Percentiles rank a stretch among this genome's conserved stretches.
Conservation (phyloP, 2,888 invertebrate species). For the Catocala sponsa region DNA sequence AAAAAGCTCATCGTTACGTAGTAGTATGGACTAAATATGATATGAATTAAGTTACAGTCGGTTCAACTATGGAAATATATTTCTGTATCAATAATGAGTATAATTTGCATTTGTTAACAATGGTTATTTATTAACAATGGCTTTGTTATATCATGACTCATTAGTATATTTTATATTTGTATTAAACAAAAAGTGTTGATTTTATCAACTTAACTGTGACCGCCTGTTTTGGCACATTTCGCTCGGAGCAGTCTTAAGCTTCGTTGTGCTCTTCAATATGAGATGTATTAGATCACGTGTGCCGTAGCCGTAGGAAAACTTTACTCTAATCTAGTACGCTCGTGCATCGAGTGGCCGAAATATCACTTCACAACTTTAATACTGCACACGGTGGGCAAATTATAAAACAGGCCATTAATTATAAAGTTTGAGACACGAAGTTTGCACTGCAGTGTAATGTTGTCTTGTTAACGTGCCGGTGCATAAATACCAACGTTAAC, state of each 20-base stretch:
- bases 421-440: slow-evolving; percentile 71
- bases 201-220: too few species aligned
- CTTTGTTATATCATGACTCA: not conserved
- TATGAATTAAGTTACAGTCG: slow-evolving; percentile 15
- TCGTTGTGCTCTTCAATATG: slow-evolving; percentile 9
- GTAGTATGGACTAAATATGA: slow-evolving; percentile 1
- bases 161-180: too few species aligned
- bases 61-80: slow-evolving; percentile 11
- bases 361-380: slow-evolving; percentile 67
- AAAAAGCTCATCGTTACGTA: too few species aligned
- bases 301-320: slow-evolving; percentile 33
- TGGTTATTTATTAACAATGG: slow-evolving; percentile 1
- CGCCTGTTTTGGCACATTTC: too few species aligned
- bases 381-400: slow-evolving; percentile 67
- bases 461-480: slow-evolving; percentile 72
- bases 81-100: not conserved
- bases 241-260: too few species aligned
- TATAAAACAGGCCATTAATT: slow-evolving; percentile 77
- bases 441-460: slow-evolving; percentile 72
- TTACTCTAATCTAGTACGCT: slow-evolving; percentile 42
- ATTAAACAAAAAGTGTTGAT: too few species aligned
- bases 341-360: slow-evolving; percentile 60
- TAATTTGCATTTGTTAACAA: not conserved
- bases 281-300: too few species aligned
- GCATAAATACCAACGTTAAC: slow-evolving; percentile 73